These are phyloP conservation scores for Manduca sexta DNA, from an alignment of 1,140 invertebrate genomes.

Conservation along the genomic window DNA sequence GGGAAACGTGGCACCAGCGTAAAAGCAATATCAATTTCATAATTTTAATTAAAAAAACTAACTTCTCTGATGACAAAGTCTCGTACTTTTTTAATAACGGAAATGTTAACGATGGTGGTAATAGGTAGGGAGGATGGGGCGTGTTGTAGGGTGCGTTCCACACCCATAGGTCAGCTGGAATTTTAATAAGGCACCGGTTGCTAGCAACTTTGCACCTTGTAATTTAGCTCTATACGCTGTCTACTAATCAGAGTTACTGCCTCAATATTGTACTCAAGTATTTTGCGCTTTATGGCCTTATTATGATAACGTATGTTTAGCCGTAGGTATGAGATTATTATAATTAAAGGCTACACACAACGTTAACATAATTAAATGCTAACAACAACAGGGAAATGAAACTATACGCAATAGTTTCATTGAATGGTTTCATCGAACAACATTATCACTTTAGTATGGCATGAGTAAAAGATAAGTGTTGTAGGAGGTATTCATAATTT, in stretches of 20 bases:
- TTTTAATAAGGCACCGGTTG: conserved; percentile 28
- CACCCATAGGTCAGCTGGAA: conserved; percentile 23
- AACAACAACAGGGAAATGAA: too few relatives aligned
- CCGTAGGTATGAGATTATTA: too few relatives aligned
- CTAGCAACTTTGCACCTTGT: conserved; percentile 13
- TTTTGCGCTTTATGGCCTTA: too few relatives aligned
- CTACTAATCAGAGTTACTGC: conserved; percentile 2
- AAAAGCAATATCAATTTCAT: conserved; percentile 74
- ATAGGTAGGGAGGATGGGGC: conserved; percentile 22
- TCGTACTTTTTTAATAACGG: conserved; percentile 74
- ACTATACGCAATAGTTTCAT: too few relatives aligned
- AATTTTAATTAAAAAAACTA: conserved; percentile 75
- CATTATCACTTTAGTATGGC: too few relatives aligned
- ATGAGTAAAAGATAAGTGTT: too few relatives aligned
- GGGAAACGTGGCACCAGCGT: conserved; percentile 57
- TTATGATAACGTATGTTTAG: too few relatives aligned
- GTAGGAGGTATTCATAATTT: too few relatives aligned
- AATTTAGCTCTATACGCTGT: conserved; percentile 7
- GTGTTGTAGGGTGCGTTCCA: conserved; percentile 10
- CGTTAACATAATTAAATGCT: too few relatives aligned
- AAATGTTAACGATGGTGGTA: conserved; percentile 61
- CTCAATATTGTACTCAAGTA: too few relatives aligned
- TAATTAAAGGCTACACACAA: too few relatives aligned
- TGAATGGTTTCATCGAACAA: too few relatives aligned
- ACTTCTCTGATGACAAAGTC: conserved; percentile 69